Conservation (phyloP, 1,140 invertebrate genomes). For the Diploscapter pachys region DNA sequence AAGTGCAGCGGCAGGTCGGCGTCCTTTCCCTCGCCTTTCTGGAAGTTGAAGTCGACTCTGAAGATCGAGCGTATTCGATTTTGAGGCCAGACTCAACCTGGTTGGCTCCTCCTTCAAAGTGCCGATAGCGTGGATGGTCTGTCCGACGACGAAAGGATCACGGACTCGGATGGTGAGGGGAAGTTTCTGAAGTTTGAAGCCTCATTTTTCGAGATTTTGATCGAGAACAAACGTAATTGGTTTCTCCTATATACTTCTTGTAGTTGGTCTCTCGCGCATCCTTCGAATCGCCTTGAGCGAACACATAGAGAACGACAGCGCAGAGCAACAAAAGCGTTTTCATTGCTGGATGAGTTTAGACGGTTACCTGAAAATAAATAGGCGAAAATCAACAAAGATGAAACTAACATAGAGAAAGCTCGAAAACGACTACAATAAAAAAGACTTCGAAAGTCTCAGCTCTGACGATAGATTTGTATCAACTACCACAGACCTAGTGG, state of each 20-base stretch:
- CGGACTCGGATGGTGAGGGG: constrained; percentile 58
- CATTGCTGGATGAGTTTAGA: no score
- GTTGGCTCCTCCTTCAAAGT: constrained; percentile 49
- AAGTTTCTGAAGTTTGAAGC: constrained; percentile 30
- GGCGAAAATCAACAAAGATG: no score
- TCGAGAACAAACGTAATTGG: constrained; percentile 42
- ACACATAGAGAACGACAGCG: no score
- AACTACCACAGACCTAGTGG: no score
- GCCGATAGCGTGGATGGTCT: constrained; percentile 55
- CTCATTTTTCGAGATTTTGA: not conserved
- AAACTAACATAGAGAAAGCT: no score
- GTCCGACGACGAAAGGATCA: constrained; percentile 55
- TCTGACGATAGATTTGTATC: no score
- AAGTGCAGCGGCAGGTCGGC: constrained; percentile 57
- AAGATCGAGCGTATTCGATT: not conserved
- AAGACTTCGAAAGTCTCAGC: no score
- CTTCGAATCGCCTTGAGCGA: constrained; percentile 8
- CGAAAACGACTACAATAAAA: no score
- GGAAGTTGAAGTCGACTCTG: constrained; percentile 58
- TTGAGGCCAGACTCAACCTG: constrained; percentile 19
- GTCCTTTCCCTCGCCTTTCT: constrained; percentile 50
- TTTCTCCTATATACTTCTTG: constrained; percentile 53
- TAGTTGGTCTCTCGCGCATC: constrained; percentile 43
- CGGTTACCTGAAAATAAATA: no score
- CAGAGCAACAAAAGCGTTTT: no score